phyloP scores from a whole-genome alignment of 1,140 invertebrate genomes.

The Sminthurinus signatus region DNA sequence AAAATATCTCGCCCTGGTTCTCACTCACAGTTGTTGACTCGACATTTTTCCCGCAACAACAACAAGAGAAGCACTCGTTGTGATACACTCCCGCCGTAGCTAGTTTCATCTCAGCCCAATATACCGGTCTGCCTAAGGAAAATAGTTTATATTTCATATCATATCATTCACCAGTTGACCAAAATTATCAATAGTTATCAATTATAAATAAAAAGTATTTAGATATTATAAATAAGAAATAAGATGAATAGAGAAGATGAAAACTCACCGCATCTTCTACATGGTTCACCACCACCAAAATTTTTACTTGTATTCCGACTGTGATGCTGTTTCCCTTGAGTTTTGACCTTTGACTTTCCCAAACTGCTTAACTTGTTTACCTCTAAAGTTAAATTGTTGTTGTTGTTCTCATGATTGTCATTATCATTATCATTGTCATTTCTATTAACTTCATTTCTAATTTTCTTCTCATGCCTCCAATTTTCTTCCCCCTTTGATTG shows the following conservation, averaged over 20 bases:
- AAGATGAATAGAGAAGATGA: no score
- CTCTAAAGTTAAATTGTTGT: no score
- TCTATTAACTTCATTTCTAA: no score
- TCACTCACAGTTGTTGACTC: conserved; percentile 25
- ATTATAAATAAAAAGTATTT: no score
- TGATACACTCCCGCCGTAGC: conserved; percentile 24
- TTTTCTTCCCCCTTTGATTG: no score
- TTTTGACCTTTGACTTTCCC: no score
- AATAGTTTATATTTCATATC: conserved; percentile 10
- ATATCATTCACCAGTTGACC: neutral
- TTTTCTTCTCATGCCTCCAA: no score
- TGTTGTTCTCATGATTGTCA: no score
- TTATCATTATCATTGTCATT: no score
- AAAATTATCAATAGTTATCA: neutral
- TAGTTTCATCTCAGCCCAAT: conserved; percentile 19
- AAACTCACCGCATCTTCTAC: conserved; percentile 5
- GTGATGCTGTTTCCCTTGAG: no score
- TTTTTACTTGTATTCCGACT: neutral
- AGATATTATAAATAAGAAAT: no score
- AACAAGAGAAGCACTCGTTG: conserved; percentile 21
- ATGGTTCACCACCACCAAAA: conserved; percentile 14
- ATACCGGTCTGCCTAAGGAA: conserved; percentile 19
- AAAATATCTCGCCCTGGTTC: conserved; percentile 25
- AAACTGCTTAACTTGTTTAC: no score
- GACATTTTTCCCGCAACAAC: conserved; percentile 18